Base-by-base conservation (phyloP, 1,140 invertebrate species). In the Elymnias hypermnestra region DNA sequence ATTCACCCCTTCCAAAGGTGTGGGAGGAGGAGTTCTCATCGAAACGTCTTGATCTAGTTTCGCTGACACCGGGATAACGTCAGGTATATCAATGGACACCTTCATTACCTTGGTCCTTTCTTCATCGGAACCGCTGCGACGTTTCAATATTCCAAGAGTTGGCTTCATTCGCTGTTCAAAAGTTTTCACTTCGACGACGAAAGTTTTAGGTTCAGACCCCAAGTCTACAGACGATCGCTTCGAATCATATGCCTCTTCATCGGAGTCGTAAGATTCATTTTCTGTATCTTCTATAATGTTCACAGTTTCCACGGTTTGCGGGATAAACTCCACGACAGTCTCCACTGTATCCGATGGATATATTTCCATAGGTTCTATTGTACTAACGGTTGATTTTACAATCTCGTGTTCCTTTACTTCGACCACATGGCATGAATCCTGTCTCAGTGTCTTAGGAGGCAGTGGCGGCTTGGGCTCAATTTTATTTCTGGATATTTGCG, bases 401-500 rank as follows among this genome's bases (percentile, higher is more conserved):
- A 83, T 79, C 36, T 77, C 73, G 53, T 85, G 88, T 67, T 89
- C 90, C 58, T 88, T 90, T 1, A 92, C 87, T 51, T 89, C 90
- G 1, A 91, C 90, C 19, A 75, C 59, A 37, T 58, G 62, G 26
- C 36, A 91, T 60, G 89, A 88, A 14, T 78, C 69, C 3, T 47
- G 21, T 21, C 62, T 45, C 10, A 52, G 8, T n/a, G 25, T 51
- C 52, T 48, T 13, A 43, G 59, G 33, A 3, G 23, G 14, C 7
- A 28, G 14, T 7, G 57, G 44, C n/a, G 49, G 36, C 12, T 56
- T 48, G 3, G 66, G 54, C 6, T 72, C 59, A 9, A 79, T 60
- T 22, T 85, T 89, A 48, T 90, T 89, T 8, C 78, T 83, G 0
- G 91, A 92, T 54, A 92, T 91, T 79, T 92, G 89, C 1, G 91